Evolutionary conservation across 23 tunicate species (phyloP).

Genomic region (Aplidium turbinatum): DNA sequence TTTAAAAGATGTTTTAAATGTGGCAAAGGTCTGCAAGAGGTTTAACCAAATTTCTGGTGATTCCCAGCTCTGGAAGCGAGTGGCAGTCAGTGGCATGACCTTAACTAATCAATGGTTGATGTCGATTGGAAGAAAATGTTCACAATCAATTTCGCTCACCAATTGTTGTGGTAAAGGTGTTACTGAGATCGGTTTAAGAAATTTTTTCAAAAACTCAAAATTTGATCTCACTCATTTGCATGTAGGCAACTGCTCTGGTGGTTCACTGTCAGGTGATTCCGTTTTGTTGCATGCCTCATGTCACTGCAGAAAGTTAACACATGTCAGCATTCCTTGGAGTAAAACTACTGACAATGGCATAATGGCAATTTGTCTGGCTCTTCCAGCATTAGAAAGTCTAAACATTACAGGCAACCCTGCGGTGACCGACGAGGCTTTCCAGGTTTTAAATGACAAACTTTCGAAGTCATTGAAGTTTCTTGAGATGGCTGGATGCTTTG

Average conservation of each 20-base stretch:
- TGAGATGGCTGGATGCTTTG: conserved; percentile 71
- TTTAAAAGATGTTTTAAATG: conserved; percentile 33
- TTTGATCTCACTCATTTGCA: conserved; percentile 28
- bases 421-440: conserved; percentile 65
- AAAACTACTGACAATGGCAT: conserved; percentile 70
- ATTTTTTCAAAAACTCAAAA: conserved; percentile 52
- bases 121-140: conserved; percentile 29
- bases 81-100: conserved; percentile 16
- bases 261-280: conserved; percentile 53
- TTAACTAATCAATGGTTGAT: conserved; percentile 38
- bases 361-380: conserved; percentile 38
- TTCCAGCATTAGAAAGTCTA: conserved; percentile 7
- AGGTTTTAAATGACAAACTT: conserved; percentile 19
- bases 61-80: conserved; percentile 43
- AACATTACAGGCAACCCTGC: conserved; percentile 65
- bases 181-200: conserved; percentile 40
- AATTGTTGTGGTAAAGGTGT: conserved; percentile 42
- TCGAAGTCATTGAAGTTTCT: conserved; percentile 25
- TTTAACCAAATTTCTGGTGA: conserved; percentile 52
- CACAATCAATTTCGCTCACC: conserved; percentile 22
- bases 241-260: conserved; percentile 42
- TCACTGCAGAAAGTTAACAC: conserved; percentile 40
- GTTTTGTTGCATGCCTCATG: conserved; percentile 66
- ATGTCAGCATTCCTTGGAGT: conserved; percentile 58
- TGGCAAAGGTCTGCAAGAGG: conserved; percentile 49